Percentiles rank a stretch among this genome's conserved stretches.
These are phyloP conservation scores for Phragmatobia fuliginosa DNA, from an alignment of 2,888 invertebrate species.

Conservation along the genomic window DNA sequence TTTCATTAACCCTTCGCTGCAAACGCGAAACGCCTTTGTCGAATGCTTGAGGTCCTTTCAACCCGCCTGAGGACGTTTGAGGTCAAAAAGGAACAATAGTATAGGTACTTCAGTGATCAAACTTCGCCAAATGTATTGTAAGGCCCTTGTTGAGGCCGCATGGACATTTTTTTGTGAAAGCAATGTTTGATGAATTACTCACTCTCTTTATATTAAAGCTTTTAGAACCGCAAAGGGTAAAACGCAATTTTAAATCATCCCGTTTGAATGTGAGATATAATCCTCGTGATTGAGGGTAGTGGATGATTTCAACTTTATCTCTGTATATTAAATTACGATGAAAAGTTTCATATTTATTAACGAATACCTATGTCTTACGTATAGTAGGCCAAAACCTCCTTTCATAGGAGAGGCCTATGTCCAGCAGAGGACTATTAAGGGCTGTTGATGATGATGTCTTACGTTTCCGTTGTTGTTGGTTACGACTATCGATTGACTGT, in stretches of 20 bases:
- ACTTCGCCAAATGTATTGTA: conserved; percentile 38
- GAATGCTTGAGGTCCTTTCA: conserved; percentile 35
- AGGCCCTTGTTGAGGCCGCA: conserved; percentile 13
- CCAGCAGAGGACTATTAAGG: too few relatives aligned
- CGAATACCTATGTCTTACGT: too few relatives aligned
- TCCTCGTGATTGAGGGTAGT: background rate
- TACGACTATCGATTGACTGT: too few relatives aligned
- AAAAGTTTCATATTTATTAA: background rate
- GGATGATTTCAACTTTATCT: background rate
- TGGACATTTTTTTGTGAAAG: conserved; percentile 15
- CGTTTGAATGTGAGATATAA: background rate
- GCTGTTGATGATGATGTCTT: too few relatives aligned
- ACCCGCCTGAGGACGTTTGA: conserved; percentile 29
- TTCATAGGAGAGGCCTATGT: too few relatives aligned
- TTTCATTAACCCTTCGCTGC: conserved; percentile 58
- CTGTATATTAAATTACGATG: background rate
- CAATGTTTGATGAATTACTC: conserved; percentile 15
- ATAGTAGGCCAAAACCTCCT: too few relatives aligned
- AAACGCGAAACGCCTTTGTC: conserved; percentile 52
- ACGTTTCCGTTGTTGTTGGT: background rate
- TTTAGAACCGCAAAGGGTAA: background rate
- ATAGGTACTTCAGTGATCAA: conserved; percentile 42
- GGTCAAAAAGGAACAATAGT: conserved; percentile 31
- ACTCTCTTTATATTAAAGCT: conserved; percentile 1
- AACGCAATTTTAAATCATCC: background rate